phyloP scores from a whole-genome alignment of 2,888 invertebrate species.

The Tetropium fuscum region DNA sequence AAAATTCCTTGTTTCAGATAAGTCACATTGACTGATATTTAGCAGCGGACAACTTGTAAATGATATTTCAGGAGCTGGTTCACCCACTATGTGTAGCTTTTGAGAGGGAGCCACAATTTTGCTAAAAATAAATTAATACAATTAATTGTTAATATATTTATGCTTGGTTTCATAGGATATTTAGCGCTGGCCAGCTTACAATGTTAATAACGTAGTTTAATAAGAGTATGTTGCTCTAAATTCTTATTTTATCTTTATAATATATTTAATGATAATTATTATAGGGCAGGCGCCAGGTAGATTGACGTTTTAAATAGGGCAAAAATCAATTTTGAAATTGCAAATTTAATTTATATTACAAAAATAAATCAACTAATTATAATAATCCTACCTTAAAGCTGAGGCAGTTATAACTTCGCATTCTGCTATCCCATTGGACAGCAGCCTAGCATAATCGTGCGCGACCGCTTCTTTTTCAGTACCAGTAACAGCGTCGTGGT shows the following conservation, averaged over 20 bases:
- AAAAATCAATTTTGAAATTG: too few relatives aligned
- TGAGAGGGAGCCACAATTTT: conserved; percentile 39
- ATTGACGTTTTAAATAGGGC: too few relatives aligned
- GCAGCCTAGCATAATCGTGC: conserved; percentile 84
- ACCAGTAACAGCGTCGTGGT: conserved; percentile 92
- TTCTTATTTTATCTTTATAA: too few relatives aligned
- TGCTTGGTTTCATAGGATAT: too few relatives aligned
- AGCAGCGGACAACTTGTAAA: conserved; percentile 71
- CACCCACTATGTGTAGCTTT: conserved; percentile 5
- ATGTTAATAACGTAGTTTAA: too few relatives aligned
- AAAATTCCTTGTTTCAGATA: conserved; percentile 71
- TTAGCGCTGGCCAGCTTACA: too few relatives aligned
- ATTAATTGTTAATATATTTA: too few relatives aligned
- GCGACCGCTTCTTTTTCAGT: conserved; percentile 91
- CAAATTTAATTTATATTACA: too few relatives aligned
- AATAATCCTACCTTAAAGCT: conserved; percentile 69
- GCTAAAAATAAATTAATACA: too few relatives aligned
- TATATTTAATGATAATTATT: too few relatives aligned
- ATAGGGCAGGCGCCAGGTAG: too few relatives aligned
- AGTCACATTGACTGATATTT: conserved; percentile 82
- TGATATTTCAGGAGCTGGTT: conserved; percentile 43
- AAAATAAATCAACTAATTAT: background rate
- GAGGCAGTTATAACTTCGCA: conserved; percentile 69
- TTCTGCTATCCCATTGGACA: conserved; percentile 76
- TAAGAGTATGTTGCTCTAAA: too few relatives aligned